These are phyloP conservation scores for Copsychus sechellarum DNA, from an alignment of 2,113 vertebrate genomes.

Conservation along the genomic window DNA sequence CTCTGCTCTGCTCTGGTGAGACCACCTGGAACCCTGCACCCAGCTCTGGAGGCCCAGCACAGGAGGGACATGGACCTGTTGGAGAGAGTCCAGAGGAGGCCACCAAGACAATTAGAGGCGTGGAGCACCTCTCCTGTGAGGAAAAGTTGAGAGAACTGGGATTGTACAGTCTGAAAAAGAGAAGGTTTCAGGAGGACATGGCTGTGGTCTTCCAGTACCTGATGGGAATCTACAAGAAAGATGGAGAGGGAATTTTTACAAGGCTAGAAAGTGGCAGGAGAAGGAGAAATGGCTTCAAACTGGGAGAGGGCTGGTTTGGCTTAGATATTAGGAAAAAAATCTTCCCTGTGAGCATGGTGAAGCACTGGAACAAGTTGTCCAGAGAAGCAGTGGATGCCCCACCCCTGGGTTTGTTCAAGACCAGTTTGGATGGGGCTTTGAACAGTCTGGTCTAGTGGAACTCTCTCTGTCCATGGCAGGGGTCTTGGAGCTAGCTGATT, in stretches of 20 bases:
- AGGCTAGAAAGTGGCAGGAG: too few relatives aligned
- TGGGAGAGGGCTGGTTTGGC: not conserved
- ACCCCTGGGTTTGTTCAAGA: not conserved
- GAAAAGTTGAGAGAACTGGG: not conserved
- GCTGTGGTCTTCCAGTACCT: not conserved
- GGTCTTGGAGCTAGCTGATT: not conserved
- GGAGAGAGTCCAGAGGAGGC: not conserved
- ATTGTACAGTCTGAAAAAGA: not conserved
- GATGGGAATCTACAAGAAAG: not conserved
- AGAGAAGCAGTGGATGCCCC: not conserved
- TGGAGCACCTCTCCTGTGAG: not conserved
- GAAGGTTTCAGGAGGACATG: not conserved
- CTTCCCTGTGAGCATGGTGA: rapidly evolving
- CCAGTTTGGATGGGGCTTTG: not conserved
- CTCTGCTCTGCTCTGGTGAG: not conserved
- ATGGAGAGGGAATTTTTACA: not conserved
- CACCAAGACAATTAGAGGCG: too few relatives aligned
- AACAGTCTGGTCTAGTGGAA: not conserved
- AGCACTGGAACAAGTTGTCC: not conserved
- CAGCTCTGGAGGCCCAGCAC: not conserved
- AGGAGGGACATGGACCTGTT: not conserved
- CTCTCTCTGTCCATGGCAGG: not conserved
- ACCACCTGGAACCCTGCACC: not conserved
- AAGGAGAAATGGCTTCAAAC: not conserved
- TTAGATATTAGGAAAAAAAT: not conserved